Evolutionary conservation across 2,113 vertebrate genomes (phyloP).

Genomic region (Cephalopholis sonnerati): DNA sequence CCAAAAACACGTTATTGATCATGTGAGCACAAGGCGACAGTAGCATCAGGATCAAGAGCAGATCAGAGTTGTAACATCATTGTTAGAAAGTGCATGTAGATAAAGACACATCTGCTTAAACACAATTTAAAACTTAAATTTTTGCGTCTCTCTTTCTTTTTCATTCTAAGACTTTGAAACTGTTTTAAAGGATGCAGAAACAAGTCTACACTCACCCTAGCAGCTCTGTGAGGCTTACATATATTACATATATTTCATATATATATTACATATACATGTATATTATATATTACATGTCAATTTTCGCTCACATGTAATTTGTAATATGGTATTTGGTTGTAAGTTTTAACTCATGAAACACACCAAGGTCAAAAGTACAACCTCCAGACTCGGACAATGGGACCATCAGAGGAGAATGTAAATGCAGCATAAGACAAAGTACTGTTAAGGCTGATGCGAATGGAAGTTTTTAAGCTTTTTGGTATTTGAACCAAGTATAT

Average conservation of each 20-base stretch:
- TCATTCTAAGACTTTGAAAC: not conserved
- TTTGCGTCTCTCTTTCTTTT: not conserved
- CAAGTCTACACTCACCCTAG: too few species aligned
- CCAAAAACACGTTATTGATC: conserved; percentile 37
- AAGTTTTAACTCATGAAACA: too few species aligned
- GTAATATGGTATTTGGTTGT: too few species aligned
- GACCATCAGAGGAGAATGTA: too few species aligned
- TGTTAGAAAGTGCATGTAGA: not conserved
- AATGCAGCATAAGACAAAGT: not conserved
- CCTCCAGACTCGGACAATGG: too few species aligned
- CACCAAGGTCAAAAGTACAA: too few species aligned
- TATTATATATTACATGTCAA: too few species aligned
- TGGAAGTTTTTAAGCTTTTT: not conserved
- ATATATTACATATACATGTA: too few species aligned
- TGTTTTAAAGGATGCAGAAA: too few species aligned
- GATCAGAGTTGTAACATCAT: not conserved
- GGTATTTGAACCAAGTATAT: not conserved
- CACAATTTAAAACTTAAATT: not conserved
- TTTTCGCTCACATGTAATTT: too few species aligned
- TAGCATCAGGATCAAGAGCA: conserved; percentile 7
- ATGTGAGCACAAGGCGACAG: conserved; percentile 32
- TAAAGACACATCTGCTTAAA: not conserved
- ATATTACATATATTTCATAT: too few species aligned
- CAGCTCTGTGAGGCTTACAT: too few species aligned
- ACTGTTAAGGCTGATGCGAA: not conserved